Percentiles rank a stretch among this genome's conserved stretches.
These are phyloP conservation scores for Petrocephalus schoutedeni DNA, from an alignment of 2,797 vertebrate genomes.

Conservation along the genomic window DNA sequence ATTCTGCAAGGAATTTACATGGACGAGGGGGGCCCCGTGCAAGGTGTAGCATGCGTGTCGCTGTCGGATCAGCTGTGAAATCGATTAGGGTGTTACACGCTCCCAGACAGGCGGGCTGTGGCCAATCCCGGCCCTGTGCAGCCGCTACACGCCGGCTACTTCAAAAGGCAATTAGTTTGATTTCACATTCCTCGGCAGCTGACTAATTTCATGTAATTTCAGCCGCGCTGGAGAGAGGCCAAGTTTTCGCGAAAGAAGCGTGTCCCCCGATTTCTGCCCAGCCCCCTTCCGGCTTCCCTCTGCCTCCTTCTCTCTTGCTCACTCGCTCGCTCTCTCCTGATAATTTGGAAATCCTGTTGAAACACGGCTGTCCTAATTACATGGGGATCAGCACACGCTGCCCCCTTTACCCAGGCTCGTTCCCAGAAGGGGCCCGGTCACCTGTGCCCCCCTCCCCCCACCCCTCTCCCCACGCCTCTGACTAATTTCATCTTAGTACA, in stretches of 20 bases:
- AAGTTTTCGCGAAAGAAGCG: constrained; percentile 57
- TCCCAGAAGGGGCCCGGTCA: constrained; percentile 77
- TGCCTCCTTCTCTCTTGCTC: constrained; percentile 18
- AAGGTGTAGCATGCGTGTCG: constrained; percentile 47
- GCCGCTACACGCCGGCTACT: constrained; percentile 54
- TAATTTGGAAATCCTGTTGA: constrained; percentile 78
- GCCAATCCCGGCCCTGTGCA: constrained; percentile 40
- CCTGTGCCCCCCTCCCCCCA: constrained; percentile 68
- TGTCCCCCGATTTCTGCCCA: constrained; percentile 39
- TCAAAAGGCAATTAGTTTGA: constrained; percentile 80
- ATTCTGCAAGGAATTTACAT: constrained; percentile 50
- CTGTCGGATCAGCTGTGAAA: constrained; percentile 55
- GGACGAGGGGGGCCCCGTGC: constrained; percentile 38
- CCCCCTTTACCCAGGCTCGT: constrained; percentile 69
- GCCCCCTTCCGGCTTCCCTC: constrained; percentile 19
- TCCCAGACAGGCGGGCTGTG: constrained; percentile 30
- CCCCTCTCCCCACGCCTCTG: constrained; percentile 68
- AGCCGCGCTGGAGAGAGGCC: constrained; percentile 74
- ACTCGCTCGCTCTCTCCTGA: constrained; percentile 34
- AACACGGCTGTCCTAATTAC: constrained; percentile 81
- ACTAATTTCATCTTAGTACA: constrained; percentile 85
- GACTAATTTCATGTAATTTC: constrained; percentile 82
- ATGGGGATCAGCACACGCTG: constrained; percentile 70
- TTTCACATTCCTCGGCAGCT: constrained; percentile 79
- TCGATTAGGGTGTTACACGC: constrained; percentile 40